Evolutionary conservation across 2,888 invertebrate genomes (phyloP).

Genomic region (Biston betularia): DNA sequence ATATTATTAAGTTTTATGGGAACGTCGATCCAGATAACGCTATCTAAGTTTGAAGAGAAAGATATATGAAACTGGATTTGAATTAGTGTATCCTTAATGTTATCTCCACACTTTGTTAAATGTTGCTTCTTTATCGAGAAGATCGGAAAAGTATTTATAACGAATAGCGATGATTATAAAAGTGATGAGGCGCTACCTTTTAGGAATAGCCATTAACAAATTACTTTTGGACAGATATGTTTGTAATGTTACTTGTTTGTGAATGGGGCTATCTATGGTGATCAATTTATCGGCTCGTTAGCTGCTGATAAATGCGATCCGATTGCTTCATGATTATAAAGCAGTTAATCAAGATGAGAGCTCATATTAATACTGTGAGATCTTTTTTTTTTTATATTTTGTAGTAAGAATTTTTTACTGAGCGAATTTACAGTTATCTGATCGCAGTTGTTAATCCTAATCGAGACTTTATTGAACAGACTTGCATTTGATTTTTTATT

Average conservation of each 20-base stretch:
- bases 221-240: conserved; percentile 74
- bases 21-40: conserved; percentile 61
- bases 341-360: conserved; percentile 73
- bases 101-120: conserved; percentile 73
- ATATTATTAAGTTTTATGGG: conserved; percentile 56
- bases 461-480: background rate
- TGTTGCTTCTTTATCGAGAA: conserved; percentile 70
- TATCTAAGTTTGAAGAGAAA: conserved; percentile 66
- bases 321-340: conserved; percentile 77
- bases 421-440: conserved; percentile 1
- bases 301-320: conserved; percentile 73
- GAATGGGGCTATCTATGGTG: conserved; percentile 74
- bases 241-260: conserved; percentile 76
- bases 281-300: conserved; percentile 82
- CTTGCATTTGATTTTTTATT: too few species aligned
- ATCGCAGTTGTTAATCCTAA: background rate
- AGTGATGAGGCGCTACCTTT: conserved; percentile 70
- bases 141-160: conserved; percentile 66
- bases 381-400: conserved; percentile 57
- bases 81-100: conserved; percentile 73
- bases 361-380: conserved; percentile 71
- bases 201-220: conserved; percentile 73
- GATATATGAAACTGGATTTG: conserved; percentile 66
- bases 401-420: conserved; percentile 36
- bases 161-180: conserved; percentile 60